phyloP scores from a whole-genome alignment of 1,140 invertebrate genomes.

The Pachypsylla venusta region DNA sequence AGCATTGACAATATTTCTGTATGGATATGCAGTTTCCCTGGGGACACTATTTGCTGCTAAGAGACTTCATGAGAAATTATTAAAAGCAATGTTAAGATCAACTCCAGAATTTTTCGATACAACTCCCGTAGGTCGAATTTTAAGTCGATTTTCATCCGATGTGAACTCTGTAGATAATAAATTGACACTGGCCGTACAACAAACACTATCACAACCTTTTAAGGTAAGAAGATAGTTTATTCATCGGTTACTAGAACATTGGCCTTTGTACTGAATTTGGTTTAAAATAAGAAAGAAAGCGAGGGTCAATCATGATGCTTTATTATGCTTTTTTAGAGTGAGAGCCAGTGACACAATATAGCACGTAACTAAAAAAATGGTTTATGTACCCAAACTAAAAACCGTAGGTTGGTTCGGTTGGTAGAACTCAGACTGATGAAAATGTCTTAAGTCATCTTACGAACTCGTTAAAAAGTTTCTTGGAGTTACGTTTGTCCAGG shows the following conservation, averaged over 20 bases:
- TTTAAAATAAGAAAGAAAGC: not conserved
- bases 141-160: constrained; percentile 59
- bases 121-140: constrained; percentile 51
- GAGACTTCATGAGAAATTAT: constrained; percentile 10
- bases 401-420: no score
- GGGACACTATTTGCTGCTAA: constrained; percentile 9
- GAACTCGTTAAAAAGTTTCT: no score
- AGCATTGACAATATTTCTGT: constrained; percentile 8
- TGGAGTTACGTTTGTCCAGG: no score
- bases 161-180: constrained; percentile 45
- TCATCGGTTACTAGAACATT: not conserved
- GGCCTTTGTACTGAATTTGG: not conserved
- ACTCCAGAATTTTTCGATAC: constrained; percentile 61
- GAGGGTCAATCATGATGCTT: not conserved
- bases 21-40: not conserved
- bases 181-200: constrained; percentile 18
- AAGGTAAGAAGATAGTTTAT: constrained; percentile 5
- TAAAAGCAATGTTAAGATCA: constrained; percentile 11
- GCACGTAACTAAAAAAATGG: no score
- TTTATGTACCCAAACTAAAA: no score
- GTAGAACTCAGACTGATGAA: no score
- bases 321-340: not conserved
- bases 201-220: constrained; percentile 9
- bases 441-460: no score
- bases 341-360: no score